A percentile compares a stretch with the other conserved stretches of the same genome.
phyloP scores from a whole-genome alignment of 2,113 vertebrate species.

The Glaucomys volans region DNA sequence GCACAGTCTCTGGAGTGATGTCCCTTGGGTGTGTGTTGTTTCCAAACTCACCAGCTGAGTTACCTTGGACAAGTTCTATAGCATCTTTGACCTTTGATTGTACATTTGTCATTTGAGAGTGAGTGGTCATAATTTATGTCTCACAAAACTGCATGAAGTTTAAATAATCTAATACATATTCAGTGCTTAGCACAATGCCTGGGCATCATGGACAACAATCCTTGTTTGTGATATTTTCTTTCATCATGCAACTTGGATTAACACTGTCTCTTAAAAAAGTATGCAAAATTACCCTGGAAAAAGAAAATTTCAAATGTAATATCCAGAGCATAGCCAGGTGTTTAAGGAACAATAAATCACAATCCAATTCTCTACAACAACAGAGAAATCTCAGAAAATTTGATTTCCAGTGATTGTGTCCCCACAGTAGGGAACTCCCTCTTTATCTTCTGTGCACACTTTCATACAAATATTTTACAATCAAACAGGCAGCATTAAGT shows the following conservation, averaged over 20 bases:
- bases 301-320: conserved; percentile 9
- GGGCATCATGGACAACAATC: background rate
- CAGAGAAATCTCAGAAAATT: background rate
- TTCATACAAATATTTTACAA: background rate
- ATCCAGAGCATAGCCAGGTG: background rate
- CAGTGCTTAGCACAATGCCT: background rate
- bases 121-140: background rate
- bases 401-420: background rate
- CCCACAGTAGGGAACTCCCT: background rate
- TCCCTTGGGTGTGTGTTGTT: background rate
- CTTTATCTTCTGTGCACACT: background rate
- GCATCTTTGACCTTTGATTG: background rate
- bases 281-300: background rate
- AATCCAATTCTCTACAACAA: background rate
- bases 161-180: background rate
- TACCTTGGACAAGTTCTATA: background rate
- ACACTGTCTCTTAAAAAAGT: background rate
- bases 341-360: background rate
- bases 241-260: conserved; percentile 5
- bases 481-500: background rate
- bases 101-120: background rate
- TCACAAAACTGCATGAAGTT: background rate
- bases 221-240: background rate
- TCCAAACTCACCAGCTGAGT: background rate
- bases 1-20: background rate